These are phyloP conservation scores for Mormyrus proboscirostris DNA, from an alignment of 2,797 vertebrate genomes.

Conservation along the genomic window DNA sequence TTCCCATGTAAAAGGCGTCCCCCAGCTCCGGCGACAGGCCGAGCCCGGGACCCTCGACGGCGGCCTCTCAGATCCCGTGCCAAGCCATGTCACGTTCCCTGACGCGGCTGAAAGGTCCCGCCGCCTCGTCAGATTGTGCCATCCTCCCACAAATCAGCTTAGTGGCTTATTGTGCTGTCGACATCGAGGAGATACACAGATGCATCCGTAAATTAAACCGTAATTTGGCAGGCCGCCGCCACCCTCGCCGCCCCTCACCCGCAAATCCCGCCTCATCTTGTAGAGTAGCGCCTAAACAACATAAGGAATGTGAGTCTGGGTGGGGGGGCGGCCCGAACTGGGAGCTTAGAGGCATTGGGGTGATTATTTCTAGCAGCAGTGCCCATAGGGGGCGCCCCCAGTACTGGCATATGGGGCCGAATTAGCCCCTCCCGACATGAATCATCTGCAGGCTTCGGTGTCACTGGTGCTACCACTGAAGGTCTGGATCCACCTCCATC, in stretches of 20 bases:
- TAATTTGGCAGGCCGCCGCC: background rate
- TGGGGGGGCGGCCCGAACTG: background rate
- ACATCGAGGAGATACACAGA: constrained; percentile 28
- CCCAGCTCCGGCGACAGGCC: background rate
- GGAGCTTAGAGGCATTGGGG: background rate
- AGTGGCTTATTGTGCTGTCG: background rate
- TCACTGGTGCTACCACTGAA: background rate
- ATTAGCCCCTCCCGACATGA: background rate
- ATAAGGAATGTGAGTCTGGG: background rate
- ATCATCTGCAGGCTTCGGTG: background rate
- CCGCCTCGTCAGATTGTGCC: background rate
- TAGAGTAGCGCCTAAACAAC: background rate
- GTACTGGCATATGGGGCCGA: background rate
- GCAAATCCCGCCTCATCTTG: background rate
- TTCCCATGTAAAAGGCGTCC: background rate
- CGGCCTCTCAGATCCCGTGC: background rate
- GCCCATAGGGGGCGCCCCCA: background rate
- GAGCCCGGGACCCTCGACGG: background rate
- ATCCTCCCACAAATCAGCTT: background rate
- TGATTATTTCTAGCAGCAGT: background rate
- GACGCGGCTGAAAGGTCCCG: background rate
- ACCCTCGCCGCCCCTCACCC: background rate
- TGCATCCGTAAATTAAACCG: constrained; percentile 36
- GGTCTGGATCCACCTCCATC: background rate
- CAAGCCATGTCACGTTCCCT: background rate